Evolutionary conservation across 2,888 invertebrate species (phyloP).

Genomic region (Drosophila nigricruria): DNA sequence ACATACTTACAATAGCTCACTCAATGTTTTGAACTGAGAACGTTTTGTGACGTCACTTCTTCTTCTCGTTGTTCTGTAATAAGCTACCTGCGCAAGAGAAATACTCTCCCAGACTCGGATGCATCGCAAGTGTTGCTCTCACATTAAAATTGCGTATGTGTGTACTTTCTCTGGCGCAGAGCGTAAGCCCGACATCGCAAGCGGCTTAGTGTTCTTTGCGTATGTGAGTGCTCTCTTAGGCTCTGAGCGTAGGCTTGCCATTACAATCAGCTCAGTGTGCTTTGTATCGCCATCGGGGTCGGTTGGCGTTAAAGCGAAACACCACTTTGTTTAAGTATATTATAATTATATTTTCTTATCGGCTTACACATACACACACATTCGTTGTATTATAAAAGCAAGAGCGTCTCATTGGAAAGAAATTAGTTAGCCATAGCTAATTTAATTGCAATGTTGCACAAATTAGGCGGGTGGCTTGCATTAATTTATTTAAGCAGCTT

Average conservation of each 20-base stretch:
- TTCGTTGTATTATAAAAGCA: slow-evolving; percentile 6
- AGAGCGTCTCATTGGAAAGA: slow-evolving; percentile 4
- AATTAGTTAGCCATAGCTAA: slow-evolving; percentile 11
- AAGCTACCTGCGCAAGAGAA: slow-evolving; percentile 14
- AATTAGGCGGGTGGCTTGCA: slow-evolving; percentile 30
- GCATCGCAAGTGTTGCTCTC: neutral
- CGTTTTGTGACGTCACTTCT: slow-evolving; percentile 19
- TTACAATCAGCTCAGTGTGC: slow-evolving; percentile 32
- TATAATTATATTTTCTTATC: slow-evolving; percentile 48
- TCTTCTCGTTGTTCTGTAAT: neutral
- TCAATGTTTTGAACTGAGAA: neutral
- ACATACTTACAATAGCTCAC: neutral
- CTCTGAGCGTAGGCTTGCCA: slow-evolving; percentile 31
- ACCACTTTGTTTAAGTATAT: slow-evolving; percentile 12
- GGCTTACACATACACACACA: slow-evolving; percentile 16
- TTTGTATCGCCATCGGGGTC: slow-evolving; percentile 22
- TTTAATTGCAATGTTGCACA: slow-evolving; percentile 47
- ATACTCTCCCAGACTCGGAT: neutral
- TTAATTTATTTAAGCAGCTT: slow-evolving; percentile 30
- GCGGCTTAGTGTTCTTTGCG: neutral
- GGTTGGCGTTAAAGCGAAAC: slow-evolving; percentile 24
- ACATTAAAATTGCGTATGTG: neutral
- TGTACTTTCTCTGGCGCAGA: neutral
- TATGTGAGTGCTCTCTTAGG: slow-evolving; percentile 10
- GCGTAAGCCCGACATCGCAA: neutral